Evolutionary conservation across 1,140 invertebrate species (phyloP).

Genomic region (Hypsibius dujardini): DNA sequence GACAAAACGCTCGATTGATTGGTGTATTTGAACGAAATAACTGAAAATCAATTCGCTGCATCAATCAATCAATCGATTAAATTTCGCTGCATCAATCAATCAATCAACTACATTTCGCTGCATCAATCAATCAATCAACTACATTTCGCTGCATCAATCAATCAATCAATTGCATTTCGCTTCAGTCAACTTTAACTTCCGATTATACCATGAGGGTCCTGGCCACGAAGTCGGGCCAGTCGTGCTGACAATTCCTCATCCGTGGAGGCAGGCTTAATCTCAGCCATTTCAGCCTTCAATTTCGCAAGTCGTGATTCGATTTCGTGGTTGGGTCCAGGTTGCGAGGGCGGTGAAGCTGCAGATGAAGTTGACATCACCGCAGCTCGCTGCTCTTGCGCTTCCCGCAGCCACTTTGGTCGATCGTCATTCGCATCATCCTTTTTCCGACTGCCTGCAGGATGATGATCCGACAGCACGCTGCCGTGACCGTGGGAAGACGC

Average conservation of each 20-base stretch:
- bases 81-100: too few relatives aligned
- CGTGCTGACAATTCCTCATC: neutral
- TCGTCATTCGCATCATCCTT: neutral
- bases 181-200: too few relatives aligned
- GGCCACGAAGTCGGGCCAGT: neutral
- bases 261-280: neutral
- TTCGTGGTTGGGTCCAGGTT: neutral
- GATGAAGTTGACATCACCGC: neutral
- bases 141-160: too few relatives aligned
- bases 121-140: too few relatives aligned
- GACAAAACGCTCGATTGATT: too few relatives aligned
- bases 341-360: too few relatives aligned
- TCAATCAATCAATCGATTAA: too few relatives aligned
- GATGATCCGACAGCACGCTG: neutral
- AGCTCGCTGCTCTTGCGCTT: neutral
- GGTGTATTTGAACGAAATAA: too few relatives aligned
- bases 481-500: neutral
- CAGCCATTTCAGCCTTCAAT: neutral
- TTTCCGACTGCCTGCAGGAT: neutral
- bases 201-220: neutral
- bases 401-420: constrained; percentile 8
- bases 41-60: too few relatives aligned
- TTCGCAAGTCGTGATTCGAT: neutral
- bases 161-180: too few relatives aligned
- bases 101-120: too few relatives aligned